Base-by-base conservation (phyloP, 2,888 invertebrate species). In the Polyploca ridens region DNA sequence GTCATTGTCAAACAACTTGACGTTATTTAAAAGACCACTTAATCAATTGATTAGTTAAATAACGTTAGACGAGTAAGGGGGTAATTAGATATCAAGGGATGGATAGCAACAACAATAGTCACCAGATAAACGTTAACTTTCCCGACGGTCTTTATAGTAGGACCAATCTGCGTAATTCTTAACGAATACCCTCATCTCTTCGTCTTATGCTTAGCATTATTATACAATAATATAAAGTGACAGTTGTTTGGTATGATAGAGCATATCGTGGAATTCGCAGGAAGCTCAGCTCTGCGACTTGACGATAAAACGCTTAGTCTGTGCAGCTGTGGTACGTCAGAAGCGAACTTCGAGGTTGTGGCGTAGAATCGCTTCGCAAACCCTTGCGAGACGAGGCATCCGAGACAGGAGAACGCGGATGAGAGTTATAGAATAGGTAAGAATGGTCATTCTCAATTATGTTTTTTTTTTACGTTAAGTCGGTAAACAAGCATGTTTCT, bases 251-350 rank as follows among this genome's bases (percentile, higher is more conserved):
- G 66, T 63, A 74, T 68, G 71, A 72, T 73, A 66, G 72, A 72
- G 76, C 74, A 78, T 74, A 77, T 79, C 79, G 75, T 78, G 75
- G 75, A 82, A 82, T 80, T 77, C 75, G 72, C 71, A 77, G 74
- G 75, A 81, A 81, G 77, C 81, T 77, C 78, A 81, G 82, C 78
- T 77, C 89, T 93, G 93, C 79, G 73, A 77, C 78, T 80, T 74
- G 75, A 78, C 88, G 93, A 93, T 93, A 93, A 92, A 93, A 89
- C 89, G 91, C 93, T 93, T 91, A 93, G 88, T 88, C 82, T 81
- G 82, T 81, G 79, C 78, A 75, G 80, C 83, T 83, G 87, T 80
- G 84, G 85, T 82, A 81, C 84, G 79, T 80, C 84, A 81, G 73
- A 70, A 79, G 77, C 73, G 76, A 85, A 87, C 83, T 87, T 81